phyloP scores from a whole-genome alignment of 2,888 invertebrate species.

The Auanema sp. region DNA sequence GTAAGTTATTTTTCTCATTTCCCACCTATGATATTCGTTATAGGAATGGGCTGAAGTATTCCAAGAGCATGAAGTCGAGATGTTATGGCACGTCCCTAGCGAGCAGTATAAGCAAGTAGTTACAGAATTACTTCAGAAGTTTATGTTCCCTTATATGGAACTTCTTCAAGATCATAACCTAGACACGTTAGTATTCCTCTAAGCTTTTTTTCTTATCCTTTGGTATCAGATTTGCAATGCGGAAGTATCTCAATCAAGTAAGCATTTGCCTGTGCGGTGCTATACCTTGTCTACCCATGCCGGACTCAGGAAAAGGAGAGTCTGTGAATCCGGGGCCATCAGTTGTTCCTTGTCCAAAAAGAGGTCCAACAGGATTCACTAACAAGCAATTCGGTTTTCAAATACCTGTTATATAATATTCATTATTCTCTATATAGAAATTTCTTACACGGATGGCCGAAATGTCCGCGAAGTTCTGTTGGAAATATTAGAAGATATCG shows the following conservation, averaged over 20 bases:
- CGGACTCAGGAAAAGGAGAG: conserved; percentile 6
- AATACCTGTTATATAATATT: not conserved
- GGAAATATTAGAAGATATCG: conserved; percentile 1
- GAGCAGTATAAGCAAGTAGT: conserved; percentile 17
- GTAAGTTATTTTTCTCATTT: conserved; percentile 3
- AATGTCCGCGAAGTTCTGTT: conserved; percentile 18
- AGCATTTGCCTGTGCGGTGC: conserved; percentile 17
- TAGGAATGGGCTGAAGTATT: conserved; percentile 31
- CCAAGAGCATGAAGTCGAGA: conserved; percentile 16
- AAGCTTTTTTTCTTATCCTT: not conserved
- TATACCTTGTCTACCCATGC: conserved; percentile 14
- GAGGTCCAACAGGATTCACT: conserved; percentile 8
- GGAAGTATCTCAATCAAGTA: conserved; percentile 13
- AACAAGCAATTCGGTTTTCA: conserved; percentile 12
- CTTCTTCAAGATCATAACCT: conserved; percentile 14
- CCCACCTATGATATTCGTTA: not conserved
- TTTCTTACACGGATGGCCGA: conserved; percentile 15
- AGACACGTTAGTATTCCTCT: conserved; percentile 25
- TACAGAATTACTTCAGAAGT: conserved; percentile 21
- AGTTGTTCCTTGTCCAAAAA: conserved; percentile 8
- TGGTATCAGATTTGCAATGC: conserved; percentile 12
- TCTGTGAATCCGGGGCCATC: conserved; percentile 5
- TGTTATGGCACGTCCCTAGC: conserved; percentile 30
- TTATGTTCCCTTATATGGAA: conserved; percentile 25
- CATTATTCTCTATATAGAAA: conserved; percentile 11